Conservation (phyloP, 2,888 invertebrate species). For the Drosophila sordidapex region DNA sequence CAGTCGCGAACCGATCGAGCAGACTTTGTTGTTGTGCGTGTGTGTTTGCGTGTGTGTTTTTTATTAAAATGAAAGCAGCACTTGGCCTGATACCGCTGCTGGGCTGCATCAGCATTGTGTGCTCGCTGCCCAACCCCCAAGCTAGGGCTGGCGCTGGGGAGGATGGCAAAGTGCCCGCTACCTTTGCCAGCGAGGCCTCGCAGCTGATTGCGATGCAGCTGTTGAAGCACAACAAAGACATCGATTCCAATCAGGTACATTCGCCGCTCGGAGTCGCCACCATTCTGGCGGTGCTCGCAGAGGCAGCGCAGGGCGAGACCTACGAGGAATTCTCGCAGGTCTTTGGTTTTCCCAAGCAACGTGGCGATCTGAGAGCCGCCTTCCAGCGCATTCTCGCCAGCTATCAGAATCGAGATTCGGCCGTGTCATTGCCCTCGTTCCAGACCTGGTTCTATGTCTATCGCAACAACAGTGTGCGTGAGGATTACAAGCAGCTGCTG, state of each 20-base stretch:
- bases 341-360: slow-evolving; percentile 87
- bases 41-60: slow-evolving; percentile 7
- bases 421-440: slow-evolving; percentile 86
- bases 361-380: slow-evolving; percentile 69
- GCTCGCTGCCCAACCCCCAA: slow-evolving; percentile 36
- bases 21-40: neutral
- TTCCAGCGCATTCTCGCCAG: slow-evolving; percentile 74
- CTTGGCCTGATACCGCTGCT: slow-evolving; percentile 50
- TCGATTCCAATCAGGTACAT: slow-evolving; percentile 87
- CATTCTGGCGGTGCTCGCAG: slow-evolving; percentile 88
- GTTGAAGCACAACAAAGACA: slow-evolving; percentile 83
- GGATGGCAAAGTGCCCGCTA: slow-evolving; percentile 20
- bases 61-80: slow-evolving; percentile 58
- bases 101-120: slow-evolving; percentile 31
- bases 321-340: slow-evolving; percentile 87
- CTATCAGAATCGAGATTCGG: slow-evolving; percentile 73
- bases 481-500: slow-evolving; percentile 87
- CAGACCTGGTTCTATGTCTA: slow-evolving; percentile 89
- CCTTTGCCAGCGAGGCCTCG: slow-evolving; percentile 81
- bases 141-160: slow-evolving; percentile 26
- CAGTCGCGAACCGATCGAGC: slow-evolving; percentile 44
- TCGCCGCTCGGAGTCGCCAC: slow-evolving; percentile 88
- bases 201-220: slow-evolving; percentile 83
- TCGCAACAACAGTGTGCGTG: slow-evolving; percentile 88
- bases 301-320: slow-evolving; percentile 88